Evolutionary conservation across 2,888 invertebrate species (phyloP).

Genomic region (Drosophila stalkeri): DNA sequence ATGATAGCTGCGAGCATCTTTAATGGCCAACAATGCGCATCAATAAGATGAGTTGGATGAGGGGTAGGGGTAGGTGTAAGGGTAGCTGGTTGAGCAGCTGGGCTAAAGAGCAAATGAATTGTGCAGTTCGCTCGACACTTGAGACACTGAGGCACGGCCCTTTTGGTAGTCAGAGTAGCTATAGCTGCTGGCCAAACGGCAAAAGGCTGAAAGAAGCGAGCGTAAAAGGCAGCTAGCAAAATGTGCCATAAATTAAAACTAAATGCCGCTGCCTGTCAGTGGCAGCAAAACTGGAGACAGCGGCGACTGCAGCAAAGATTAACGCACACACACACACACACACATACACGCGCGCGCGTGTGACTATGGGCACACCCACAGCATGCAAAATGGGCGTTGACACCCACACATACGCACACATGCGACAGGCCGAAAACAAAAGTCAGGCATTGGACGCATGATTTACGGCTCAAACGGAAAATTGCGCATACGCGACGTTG

Average conservation of each 20-base stretch:
- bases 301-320: constrained; percentile 74
- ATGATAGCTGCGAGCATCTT: constrained; percentile 22
- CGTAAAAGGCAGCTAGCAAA: constrained; percentile 56
- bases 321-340: constrained; percentile 51
- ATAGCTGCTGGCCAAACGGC: constrained; percentile 23
- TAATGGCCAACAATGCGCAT: constrained; percentile 35
- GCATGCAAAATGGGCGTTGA: constrained; percentile 49
- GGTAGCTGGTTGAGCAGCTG: background rate
- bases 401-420: constrained; percentile 42
- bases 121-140: constrained; percentile 57
- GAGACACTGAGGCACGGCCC: constrained; percentile 59
- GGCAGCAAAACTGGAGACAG: constrained; percentile 66
- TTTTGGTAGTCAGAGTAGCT: constrained; percentile 10
- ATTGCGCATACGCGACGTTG: constrained; percentile 76
- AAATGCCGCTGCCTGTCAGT: constrained; percentile 78
- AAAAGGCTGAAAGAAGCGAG: constrained; percentile 2
- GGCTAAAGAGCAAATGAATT: constrained; percentile 50
- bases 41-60: constrained; percentile 20
- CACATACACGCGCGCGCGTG: background rate
- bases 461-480: constrained; percentile 75
- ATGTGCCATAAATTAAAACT: constrained; percentile 80
- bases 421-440: constrained; percentile 62
- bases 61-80: background rate
- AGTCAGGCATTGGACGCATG: constrained; percentile 76
- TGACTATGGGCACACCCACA: constrained; percentile 46